These are phyloP conservation scores for Fregata magnificens DNA, from an alignment of 2,113 vertebrate genomes.

Conservation along the genomic window DNA sequence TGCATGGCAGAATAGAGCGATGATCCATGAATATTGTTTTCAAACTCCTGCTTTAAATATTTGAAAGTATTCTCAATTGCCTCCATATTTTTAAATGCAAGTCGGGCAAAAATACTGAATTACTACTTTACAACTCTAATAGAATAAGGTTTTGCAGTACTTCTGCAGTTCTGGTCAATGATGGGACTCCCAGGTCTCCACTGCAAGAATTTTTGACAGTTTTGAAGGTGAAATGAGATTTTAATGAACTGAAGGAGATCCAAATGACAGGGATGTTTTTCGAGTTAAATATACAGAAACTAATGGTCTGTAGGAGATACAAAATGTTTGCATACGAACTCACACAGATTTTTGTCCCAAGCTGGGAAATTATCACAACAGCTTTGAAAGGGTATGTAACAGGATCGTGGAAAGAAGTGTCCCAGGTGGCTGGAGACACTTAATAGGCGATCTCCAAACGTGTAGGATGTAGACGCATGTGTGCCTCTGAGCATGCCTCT, in stretches of 20 bases:
- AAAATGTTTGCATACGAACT: background rate
- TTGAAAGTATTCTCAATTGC: constrained; percentile 32
- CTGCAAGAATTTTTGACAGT: constrained; percentile 5
- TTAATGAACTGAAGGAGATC: constrained; percentile 63
- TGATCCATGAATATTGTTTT: constrained; percentile 33
- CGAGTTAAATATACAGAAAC: constrained; percentile 27
- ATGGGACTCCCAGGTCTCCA: background rate
- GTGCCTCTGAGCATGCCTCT: background rate
- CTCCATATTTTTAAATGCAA: constrained; percentile 19
- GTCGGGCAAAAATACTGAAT: background rate
- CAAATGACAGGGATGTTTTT: constrained; percentile 35
- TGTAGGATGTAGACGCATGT: background rate
- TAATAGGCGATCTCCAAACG: background rate
- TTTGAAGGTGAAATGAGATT: constrained; percentile 55
- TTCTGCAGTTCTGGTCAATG: background rate
- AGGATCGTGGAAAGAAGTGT: background rate
- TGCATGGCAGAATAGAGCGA: background rate
- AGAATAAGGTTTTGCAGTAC: background rate
- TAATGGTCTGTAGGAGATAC: background rate
- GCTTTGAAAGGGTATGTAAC: background rate
- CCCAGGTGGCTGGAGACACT: background rate
- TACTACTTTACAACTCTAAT: background rate
- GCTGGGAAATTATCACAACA: background rate
- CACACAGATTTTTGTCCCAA: background rate
- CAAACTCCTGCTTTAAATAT: background rate